Conservation (phyloP, 2,888 invertebrate genomes). For the Hartigia nigra region DNA sequence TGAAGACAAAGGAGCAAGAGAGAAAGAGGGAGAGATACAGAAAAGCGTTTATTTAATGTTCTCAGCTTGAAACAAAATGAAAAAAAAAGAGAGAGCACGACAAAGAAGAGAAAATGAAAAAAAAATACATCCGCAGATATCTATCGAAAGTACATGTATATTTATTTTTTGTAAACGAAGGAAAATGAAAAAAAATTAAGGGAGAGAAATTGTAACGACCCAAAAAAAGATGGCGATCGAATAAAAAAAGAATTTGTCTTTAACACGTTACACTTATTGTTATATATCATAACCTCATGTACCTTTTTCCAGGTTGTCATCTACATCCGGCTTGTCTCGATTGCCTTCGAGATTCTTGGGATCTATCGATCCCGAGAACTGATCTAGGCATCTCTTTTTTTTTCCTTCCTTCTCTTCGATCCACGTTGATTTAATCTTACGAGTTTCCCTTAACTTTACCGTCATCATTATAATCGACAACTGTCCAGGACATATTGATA, state of each 20-base stretch:
- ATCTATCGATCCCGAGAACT: neutral
- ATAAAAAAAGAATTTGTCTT: neutral
- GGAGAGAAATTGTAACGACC: neutral
- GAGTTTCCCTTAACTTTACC: neutral
- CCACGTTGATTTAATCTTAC: neutral
- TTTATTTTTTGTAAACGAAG: slow-evolving; percentile 24
- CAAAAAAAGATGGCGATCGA: neutral
- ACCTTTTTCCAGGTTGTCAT: neutral
- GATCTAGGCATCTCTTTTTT: neutral
- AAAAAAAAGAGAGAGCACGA: neutral
- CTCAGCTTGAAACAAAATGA: neutral
- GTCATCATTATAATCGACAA: neutral
- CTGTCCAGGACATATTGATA: neutral
- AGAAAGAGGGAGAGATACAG: neutral
- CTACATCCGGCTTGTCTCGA: neutral
- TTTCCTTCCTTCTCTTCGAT: neutral
- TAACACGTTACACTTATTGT: slow-evolving; percentile 14
- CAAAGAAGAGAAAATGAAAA: slow-evolving; percentile 11
- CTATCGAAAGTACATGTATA: slow-evolving; percentile 17
- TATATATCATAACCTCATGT: neutral
- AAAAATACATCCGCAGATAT: neutral
- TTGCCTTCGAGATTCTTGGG: neutral
- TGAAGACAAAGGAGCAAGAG: neutral
- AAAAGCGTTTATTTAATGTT: neutral
- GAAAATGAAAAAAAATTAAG: slow-evolving; percentile 4